Conservation (phyloP, 2,888 invertebrate genomes). For the Neelides folsomi region DNA sequence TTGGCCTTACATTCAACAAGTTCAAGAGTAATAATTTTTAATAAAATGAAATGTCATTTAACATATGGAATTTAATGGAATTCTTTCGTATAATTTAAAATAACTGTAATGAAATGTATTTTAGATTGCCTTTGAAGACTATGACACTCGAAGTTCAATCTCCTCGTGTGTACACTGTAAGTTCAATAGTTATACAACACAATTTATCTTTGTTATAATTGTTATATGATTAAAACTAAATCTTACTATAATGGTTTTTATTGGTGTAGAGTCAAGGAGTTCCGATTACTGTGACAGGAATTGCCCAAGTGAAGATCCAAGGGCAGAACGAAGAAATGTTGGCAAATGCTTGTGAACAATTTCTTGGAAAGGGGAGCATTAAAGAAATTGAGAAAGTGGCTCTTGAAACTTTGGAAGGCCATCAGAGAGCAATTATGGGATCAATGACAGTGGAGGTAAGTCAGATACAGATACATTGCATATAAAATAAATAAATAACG, state of each 20-base stretch:
- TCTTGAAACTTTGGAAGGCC: conserved; percentile 79
- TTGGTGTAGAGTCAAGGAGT: conserved; percentile 63
- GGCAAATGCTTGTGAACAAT: conserved; percentile 83
- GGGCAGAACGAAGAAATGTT: conserved; percentile 82
- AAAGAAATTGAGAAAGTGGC: conserved; percentile 59
- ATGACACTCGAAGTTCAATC: conserved; percentile 95
- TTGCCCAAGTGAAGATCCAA: conserved; percentile 87
- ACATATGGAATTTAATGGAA: no score
- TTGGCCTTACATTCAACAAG: conserved; percentile 67
- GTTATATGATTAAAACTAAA: no score
- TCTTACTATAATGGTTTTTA: no score
- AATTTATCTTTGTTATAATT: background rate
- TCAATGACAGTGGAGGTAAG: conserved; percentile 80
- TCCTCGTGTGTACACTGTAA: conserved; percentile 74
- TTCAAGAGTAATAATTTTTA: conserved; percentile 38
- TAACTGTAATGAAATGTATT: no score
- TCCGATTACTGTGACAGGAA: conserved; percentile 91
- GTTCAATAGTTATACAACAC: background rate
- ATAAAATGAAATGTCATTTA: no score
- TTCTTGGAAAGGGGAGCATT: conserved; percentile 56
- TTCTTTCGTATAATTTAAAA: no score
- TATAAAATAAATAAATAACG: background rate
- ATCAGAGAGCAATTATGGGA: conserved; percentile 90
- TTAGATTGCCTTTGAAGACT: conserved; percentile 83
- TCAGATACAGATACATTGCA: background rate